These are phyloP conservation scores for Hermaeophaga mercurialis DNA, from an alignment of 2,888 invertebrate species.

Conservation along the genomic window DNA sequence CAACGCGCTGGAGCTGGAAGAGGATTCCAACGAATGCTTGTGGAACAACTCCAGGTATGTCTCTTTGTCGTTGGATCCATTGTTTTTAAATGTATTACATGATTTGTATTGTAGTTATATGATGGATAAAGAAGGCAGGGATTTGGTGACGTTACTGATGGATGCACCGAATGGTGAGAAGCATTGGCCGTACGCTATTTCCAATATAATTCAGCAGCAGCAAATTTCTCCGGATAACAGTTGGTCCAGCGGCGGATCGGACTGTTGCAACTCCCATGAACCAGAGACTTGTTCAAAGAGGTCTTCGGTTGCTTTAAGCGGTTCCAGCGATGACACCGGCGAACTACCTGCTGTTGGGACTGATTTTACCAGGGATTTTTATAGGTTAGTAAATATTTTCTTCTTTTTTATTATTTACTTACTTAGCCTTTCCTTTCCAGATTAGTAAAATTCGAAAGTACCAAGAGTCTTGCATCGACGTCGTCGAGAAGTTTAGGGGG, in stretches of 20 bases:
- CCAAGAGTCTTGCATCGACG: conserved; percentile 77
- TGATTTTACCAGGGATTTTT: conserved; percentile 80
- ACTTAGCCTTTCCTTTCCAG: conserved; percentile 49
- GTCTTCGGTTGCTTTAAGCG: conserved; percentile 72
- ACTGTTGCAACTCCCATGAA: conserved; percentile 56
- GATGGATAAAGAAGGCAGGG: conserved; percentile 70
- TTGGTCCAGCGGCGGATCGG: conserved; percentile 62
- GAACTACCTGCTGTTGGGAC: conserved; percentile 71
- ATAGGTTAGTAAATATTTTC: conserved; percentile 55
- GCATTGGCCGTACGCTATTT: conserved; percentile 69
- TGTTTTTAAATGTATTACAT: background rate
- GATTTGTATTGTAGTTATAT: conserved; percentile 32
- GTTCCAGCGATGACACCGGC: conserved; percentile 66
- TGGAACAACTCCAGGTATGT: conserved; percentile 75
- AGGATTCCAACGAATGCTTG: conserved; percentile 74
- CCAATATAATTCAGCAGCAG: conserved; percentile 39
- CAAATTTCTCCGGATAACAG: conserved; percentile 65
- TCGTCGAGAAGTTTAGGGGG: conserved; percentile 70
- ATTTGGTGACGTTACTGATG: conserved; percentile 63
- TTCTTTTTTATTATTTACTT: too few relatives aligned
- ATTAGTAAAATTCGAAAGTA: conserved; percentile 80
- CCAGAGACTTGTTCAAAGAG: conserved; percentile 68
- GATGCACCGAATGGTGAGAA: conserved; percentile 62
- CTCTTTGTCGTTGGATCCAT: too few relatives aligned
- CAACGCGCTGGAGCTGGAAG: conserved; percentile 73